Evolutionary conservation across 2,888 invertebrate species (phyloP), one percentile per base, ranked within the genome.

Genomic region (Acrobasis consociella): DNA sequence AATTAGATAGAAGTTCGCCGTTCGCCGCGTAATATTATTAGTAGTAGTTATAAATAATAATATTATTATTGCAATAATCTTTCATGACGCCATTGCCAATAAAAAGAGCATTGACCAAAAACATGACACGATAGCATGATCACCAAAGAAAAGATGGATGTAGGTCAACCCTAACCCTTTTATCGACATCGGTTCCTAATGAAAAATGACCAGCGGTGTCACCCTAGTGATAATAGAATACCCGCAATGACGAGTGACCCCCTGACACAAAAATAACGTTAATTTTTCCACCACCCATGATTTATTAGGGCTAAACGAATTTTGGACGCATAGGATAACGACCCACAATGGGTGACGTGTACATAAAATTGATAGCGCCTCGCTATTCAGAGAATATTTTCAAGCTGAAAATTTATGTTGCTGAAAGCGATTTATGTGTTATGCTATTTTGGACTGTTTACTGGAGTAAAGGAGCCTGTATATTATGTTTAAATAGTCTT

Each of bases 291-390:
- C 72, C 75, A 67, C 67, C 55, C 65, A 78, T 85, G 86, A 89
- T 88, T 87, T 86, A 87, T 87, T 75, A 76, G 65, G 78, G 71
- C 69, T 77, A 73, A 78, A 77, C 81, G 81, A 78, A 81, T 78
- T 81, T 73, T 68, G 72, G 74, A 68, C 71, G 71, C 68, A 69
- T 72, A 68, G 76, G 78, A 77, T 77, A 80, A 80, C 73, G 74
- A 69, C 71, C 70, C 68, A 80, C 81, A 83, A 81, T 78, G 80
- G 77, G 68, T 70, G 73, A 73, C 73, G 72, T 78, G 77, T 80
- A 83, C 83, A 85, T 83, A 79, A 78, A 81, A 83, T 81, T 81
- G 79, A 82, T 82, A 72, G 79, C 72, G 69, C 65, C 60, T 46
- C 69, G 70, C 67, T 65, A 69, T 69, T 71, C 56, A 56, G 31